Conservation (phyloP, 1,140 invertebrate species). For the Drosophila kohkoa region DNA sequence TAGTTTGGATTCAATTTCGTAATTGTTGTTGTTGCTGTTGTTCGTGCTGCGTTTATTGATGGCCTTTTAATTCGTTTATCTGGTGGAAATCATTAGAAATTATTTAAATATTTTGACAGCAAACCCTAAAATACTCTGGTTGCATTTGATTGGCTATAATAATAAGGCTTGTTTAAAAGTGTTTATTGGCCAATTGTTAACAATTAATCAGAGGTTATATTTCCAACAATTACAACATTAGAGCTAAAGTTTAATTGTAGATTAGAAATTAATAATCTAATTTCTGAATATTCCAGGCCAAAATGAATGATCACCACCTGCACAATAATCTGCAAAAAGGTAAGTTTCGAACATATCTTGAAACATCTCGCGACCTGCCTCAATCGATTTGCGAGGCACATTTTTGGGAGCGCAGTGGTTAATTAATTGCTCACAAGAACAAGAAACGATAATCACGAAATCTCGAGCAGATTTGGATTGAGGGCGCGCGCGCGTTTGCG, state of each 20-base stretch:
- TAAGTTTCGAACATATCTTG: slow-evolving; percentile 46
- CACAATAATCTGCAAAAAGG: slow-evolving; percentile 84
- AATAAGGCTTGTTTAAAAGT: background rate
- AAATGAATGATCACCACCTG: slow-evolving; percentile 87
- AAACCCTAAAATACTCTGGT: slow-evolving; percentile 33
- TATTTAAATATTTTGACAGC: slow-evolving; percentile 68
- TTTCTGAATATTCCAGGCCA: slow-evolving; percentile 85
- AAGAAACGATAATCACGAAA: slow-evolving; percentile 54
- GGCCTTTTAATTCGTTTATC: slow-evolving; percentile 44
- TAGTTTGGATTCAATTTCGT: slow-evolving; percentile 16
- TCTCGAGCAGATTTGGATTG: slow-evolving; percentile 35
- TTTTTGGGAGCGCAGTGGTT: slow-evolving; percentile 6
- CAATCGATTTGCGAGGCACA: slow-evolving; percentile 1
- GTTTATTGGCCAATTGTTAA: slow-evolving; percentile 40
- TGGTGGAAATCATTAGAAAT: slow-evolving; percentile 50
- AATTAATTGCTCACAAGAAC: slow-evolving; percentile 58
- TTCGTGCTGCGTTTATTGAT: background rate
- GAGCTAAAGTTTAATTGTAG: no score
- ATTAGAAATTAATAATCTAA: no score
- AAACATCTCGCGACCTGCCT: slow-evolving; percentile 24
- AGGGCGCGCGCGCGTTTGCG: slow-evolving; percentile 35
- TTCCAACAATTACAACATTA: no score
- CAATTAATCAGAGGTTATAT: slow-evolving; percentile 9
- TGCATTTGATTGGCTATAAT: slow-evolving; percentile 27
- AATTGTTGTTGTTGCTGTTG: background rate